Evolutionary conservation across 2,888 invertebrate genomes (phyloP).

Genomic region (Tholera decimalis): DNA sequence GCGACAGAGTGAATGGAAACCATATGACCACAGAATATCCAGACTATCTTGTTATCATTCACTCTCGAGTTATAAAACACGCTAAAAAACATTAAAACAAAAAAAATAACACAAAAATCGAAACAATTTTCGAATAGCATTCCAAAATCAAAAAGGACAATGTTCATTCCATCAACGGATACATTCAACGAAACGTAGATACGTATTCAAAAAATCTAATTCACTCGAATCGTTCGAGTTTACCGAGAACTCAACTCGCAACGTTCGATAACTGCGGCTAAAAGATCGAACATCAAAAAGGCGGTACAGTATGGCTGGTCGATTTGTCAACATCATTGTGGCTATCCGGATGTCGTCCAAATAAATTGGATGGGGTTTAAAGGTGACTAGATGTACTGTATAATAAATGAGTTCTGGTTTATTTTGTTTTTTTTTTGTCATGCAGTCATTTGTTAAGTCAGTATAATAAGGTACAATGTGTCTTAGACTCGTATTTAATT

Average conservation of each 20-base stretch:
- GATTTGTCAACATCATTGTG: constrained; percentile 90
- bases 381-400: constrained; percentile 70
- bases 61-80: too few relatives aligned
- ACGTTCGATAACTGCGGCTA: constrained; percentile 74
- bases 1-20: too few relatives aligned
- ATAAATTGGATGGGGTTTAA: constrained; percentile 87
- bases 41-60: too few relatives aligned
- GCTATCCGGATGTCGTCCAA: constrained; percentile 77
- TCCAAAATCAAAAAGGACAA: constrained; percentile 2
- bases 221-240: constrained; percentile 39
- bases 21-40: too few relatives aligned
- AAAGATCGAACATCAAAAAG: constrained; percentile 88
- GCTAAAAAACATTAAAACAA: too few relatives aligned
- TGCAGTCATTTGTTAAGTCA: not conserved
- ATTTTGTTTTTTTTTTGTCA: constrained; percentile 53
- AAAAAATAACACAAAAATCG: not conserved
- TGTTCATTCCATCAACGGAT: not conserved
- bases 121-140: not conserved
- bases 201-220: constrained; percentile 59
- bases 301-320: constrained; percentile 80
- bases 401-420: constrained; percentile 63
- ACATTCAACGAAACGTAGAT: constrained; percentile 43
- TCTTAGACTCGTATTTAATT: too few relatives aligned
- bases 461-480: too few relatives aligned
- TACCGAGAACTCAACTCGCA: constrained; percentile 41